Evolutionary conservation across 2,797 vertebrate genomes (phyloP).

Genomic region (Esox lucius): DNA sequence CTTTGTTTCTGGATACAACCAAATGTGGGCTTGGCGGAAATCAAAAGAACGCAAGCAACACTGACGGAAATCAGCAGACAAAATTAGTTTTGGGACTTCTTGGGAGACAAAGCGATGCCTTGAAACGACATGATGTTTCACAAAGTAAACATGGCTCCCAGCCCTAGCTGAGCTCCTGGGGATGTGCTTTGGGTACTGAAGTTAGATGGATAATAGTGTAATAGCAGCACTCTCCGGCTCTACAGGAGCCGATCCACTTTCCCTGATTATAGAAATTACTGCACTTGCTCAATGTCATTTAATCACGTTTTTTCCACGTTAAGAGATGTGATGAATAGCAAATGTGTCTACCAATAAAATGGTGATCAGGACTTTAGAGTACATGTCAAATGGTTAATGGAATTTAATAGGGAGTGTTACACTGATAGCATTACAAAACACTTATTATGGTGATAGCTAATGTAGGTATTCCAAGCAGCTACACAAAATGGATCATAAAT

Average conservation of each 20-base stretch:
- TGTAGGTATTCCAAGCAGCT: neutral
- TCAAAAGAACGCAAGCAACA: neutral
- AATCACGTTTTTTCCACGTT: constrained; percentile 5
- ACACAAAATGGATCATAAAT: neutral
- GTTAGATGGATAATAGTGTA: constrained; percentile 58
- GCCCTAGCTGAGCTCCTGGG: constrained; percentile 16
- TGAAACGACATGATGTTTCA: constrained; percentile 51
- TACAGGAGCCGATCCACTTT: constrained; percentile 34
- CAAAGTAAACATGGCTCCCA: constrained; percentile 53
- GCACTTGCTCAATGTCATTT: constrained; percentile 19
- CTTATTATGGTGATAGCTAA: neutral
- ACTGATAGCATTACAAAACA: neutral
- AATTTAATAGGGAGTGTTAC: neutral
- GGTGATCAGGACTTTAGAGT: constrained; percentile 7
- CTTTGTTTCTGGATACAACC: neutral
- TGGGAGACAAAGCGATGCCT: constrained; percentile 47
- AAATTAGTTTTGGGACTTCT: constrained; percentile 20
- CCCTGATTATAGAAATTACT: constrained; percentile 38
- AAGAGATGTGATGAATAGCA: constrained; percentile 22
- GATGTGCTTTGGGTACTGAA: constrained; percentile 43
- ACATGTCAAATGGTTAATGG: neutral
- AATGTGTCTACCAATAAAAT: constrained; percentile 23
- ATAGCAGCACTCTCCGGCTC: constrained; percentile 44
- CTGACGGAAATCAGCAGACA: constrained; percentile 25
- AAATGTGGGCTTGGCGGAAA: neutral